Conservation (phyloP, 1,140 invertebrate species). For the Leguminivora glycinivorella region DNA sequence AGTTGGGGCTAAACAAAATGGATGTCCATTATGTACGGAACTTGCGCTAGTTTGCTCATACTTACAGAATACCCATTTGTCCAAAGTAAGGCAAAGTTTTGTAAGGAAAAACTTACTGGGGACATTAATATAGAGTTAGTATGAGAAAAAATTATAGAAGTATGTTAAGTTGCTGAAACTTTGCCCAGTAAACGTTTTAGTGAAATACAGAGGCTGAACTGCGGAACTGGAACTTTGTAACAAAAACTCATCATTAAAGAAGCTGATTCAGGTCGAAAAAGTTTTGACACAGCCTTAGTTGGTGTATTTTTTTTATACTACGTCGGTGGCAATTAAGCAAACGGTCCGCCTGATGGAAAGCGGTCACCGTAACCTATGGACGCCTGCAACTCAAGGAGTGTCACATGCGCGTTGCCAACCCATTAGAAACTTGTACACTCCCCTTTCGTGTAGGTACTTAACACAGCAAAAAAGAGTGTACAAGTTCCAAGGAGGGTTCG, state of each 20-base stretch:
- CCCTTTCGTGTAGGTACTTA: too few relatives aligned
- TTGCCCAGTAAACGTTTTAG: neutral
- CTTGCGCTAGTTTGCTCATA: neutral
- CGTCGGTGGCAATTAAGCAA: too few relatives aligned
- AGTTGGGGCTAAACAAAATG: slow-evolving; percentile 1
- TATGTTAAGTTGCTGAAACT: neutral
- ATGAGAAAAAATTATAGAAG: neutral
- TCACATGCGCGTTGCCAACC: too few relatives aligned
- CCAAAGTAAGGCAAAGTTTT: neutral
- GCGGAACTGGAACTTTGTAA: neutral
- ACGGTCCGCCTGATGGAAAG: too few relatives aligned
- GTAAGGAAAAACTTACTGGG: neutral
- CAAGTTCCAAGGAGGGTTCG: too few relatives aligned
- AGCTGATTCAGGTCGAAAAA: too few relatives aligned
- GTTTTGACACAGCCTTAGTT: too few relatives aligned
- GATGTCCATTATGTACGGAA: neutral
- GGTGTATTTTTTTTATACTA: too few relatives aligned
- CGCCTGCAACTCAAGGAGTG: too few relatives aligned
- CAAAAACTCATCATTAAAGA: neutral
- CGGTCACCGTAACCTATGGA: too few relatives aligned
- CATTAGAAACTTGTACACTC: too few relatives aligned
- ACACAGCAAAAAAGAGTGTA: too few relatives aligned
- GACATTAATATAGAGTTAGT: slow-evolving; percentile 7
- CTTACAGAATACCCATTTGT: neutral
- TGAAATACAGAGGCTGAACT: neutral